Evolutionary conservation across 1,140 invertebrate species (phyloP).

Genomic region (Drosophila watanabei): DNA sequence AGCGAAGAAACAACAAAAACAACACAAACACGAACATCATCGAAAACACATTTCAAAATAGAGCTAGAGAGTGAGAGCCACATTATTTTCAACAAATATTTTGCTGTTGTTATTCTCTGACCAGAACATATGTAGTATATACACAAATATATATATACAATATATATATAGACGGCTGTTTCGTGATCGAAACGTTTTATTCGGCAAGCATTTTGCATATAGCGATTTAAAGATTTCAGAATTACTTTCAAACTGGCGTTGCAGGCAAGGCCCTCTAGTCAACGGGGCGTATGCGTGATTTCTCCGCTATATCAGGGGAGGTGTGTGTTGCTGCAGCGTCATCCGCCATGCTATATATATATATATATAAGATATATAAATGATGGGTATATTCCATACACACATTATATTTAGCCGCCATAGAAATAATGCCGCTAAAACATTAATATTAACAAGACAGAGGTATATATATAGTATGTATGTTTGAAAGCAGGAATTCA

Average conservation of each 20-base stretch:
- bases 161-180: slow-evolving; percentile 40
- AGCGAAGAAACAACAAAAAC: neutral
- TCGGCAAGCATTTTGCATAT: slow-evolving; percentile 28
- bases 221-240: slow-evolving; percentile 21
- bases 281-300: slow-evolving; percentile 28
- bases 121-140: slow-evolving; percentile 24
- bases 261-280: slow-evolving; percentile 45
- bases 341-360: slow-evolving; percentile 37
- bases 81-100: slow-evolving; percentile 47
- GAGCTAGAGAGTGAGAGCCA: slow-evolving; percentile 13
- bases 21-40: slow-evolving; percentile 31
- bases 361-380: slow-evolving; percentile 11
- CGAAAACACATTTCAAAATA: slow-evolving; percentile 55
- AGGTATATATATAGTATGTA: neutral
- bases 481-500: slow-evolving; percentile 2
- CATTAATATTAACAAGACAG: slow-evolving; percentile 45
- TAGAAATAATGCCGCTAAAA: slow-evolving; percentile 39
- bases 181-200: slow-evolving; percentile 56
- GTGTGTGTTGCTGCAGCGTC: slow-evolving; percentile 58
- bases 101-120: slow-evolving; percentile 53
- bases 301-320: neutral
- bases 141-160: slow-evolving; percentile 20
- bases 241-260: slow-evolving; percentile 54
- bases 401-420: slow-evolving; percentile 44
- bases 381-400: slow-evolving; percentile 19